Base-by-base conservation (phyloP, 1,140 invertebrate species). In the Daktulosphaira vitifoliae region DNA sequence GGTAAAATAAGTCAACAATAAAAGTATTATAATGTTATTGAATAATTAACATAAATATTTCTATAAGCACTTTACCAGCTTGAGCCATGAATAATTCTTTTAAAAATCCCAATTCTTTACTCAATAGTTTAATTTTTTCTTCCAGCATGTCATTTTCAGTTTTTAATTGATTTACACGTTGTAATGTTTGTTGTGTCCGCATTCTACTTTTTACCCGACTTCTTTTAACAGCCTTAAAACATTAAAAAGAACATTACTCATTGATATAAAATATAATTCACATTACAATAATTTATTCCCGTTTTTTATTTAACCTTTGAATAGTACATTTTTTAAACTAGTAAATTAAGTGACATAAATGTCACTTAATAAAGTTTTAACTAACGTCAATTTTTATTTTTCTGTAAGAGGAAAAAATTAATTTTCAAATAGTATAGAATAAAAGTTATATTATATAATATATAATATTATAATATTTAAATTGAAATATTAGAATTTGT, bases 61-160 rank as follows among this genome's bases (percentile, higher is more conserved):
- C 0, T 52, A 15, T 5, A 13, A 1, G 9, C 16, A 39, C 69
- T 68, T 80, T 82, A 74, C 86, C 83, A 66, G 86, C 85, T 76
- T 89, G 86, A 20, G 86, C 85, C 49, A 89, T 74, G 70, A 93
- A 92, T n/a, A 94, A 77, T 72, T 90, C 86, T 75, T 92, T 92
- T 1, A 94, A 76, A 71, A 94, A 89, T 48, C 84, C 84, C 3
- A 95, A 75, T 74, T 94, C 90, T 74, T 90, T 89, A 22, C 84
- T 85, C 7, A 94, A 77, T 68, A 86, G 83, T 73, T 91, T 87
- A 4, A 94, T 87, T 77, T 90, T 92, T 70, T 89, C 86, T 74
- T 91, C 84, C 18, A 96, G 75, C 66, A 84, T 78, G 74, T 89
- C 85, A 76, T 95, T 94, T 74, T 94, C 90, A 29, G 80, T 81